Base-by-base conservation (phyloP, 2,797 vertebrate genomes). In the Diceros bicornis region DNA sequence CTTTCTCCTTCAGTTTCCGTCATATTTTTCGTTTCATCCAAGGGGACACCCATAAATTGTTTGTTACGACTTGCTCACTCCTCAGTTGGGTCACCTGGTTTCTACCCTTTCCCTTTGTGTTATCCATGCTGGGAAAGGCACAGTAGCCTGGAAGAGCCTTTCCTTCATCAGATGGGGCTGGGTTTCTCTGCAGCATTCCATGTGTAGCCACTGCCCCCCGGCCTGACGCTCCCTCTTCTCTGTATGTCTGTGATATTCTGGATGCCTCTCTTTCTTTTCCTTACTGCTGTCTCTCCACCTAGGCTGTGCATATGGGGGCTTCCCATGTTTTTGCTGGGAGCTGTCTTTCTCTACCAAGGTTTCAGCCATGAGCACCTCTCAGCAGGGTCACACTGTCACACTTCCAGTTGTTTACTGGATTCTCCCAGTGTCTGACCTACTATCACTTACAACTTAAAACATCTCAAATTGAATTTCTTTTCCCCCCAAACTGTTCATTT, bases 371-470 rank as follows among this genome's bases (percentile, higher is more conserved):
- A 44, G 32, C 50, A 59, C 57, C 4, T 95, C 64, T 64, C 47
- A 64, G 32, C 18, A 75, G 29, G 25, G 11, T 88, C 55, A 52
- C 6, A 34, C 12, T 34, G n/a, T 82, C 59, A 81, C 17, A 29
- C 32, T 94, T 88, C 47, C 13, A 55, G 1, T 57, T 75, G 29
- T 32, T 44, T 41, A 34, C 7, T 81, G 64, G n/a, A 72, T 17
- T 95, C 92, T 78, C 25, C 66, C 44, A 64, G 37, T 68, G 44
- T 90, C 82, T 62, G 5, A 85, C 55, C 44, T 87, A 90, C 41
- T 95, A 44, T 68, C 23, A 64, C 69, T 62, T 92, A 88, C 96
- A 88, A 90, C 13, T 92, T 78, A 81, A 89, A 61, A 62, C 78
- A 66, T 61, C 20, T 96, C 69, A 68, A 59, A 57, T 52, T 81